A percentile compares a stretch with the other conserved stretches of the same genome.
phyloP scores from a whole-genome alignment of 1,140 invertebrate genomes.

The Magallana ariakensis region DNA sequence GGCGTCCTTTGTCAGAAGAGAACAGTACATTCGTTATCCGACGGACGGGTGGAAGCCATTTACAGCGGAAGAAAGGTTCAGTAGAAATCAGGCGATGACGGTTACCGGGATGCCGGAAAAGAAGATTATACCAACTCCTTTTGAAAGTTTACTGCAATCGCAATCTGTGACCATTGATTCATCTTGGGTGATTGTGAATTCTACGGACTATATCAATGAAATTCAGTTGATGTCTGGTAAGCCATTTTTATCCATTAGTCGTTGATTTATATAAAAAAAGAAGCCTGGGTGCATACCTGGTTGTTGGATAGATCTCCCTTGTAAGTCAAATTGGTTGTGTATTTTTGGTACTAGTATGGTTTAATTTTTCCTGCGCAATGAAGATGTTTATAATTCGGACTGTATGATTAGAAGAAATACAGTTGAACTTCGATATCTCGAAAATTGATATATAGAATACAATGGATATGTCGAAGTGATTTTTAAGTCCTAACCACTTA shows the following conservation, averaged over 20 bases:
- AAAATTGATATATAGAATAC: too few species aligned
- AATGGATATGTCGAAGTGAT: too few species aligned
- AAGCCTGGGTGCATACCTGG: background rate
- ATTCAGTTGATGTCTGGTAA: background rate
- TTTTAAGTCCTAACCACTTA: too few species aligned
- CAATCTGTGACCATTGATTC: background rate
- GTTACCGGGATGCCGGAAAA: slow-evolving; percentile 53
- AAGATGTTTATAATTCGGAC: too few species aligned
- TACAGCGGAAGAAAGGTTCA: slow-evolving; percentile 57
- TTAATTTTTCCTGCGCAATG: too few species aligned
- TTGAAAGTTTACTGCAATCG: slow-evolving; percentile 38
- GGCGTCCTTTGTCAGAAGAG: slow-evolving; percentile 61
- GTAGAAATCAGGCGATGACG: slow-evolving; percentile 53
- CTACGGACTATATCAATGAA: background rate
- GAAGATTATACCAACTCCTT: slow-evolving; percentile 63
- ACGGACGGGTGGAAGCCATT: slow-evolving; percentile 69
- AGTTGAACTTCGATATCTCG: too few species aligned
- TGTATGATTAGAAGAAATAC: too few species aligned
- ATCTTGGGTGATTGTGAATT: background rate
- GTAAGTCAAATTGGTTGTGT: too few species aligned
- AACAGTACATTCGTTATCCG: slow-evolving; percentile 69
- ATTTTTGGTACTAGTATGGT: too few species aligned
- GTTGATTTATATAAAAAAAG: background rate
- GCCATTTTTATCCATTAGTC: background rate
- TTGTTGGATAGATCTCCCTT: too few species aligned